Evolutionary conservation across 2,888 invertebrate genomes (phyloP).

Genomic region (Maniola hyperantus): DNA sequence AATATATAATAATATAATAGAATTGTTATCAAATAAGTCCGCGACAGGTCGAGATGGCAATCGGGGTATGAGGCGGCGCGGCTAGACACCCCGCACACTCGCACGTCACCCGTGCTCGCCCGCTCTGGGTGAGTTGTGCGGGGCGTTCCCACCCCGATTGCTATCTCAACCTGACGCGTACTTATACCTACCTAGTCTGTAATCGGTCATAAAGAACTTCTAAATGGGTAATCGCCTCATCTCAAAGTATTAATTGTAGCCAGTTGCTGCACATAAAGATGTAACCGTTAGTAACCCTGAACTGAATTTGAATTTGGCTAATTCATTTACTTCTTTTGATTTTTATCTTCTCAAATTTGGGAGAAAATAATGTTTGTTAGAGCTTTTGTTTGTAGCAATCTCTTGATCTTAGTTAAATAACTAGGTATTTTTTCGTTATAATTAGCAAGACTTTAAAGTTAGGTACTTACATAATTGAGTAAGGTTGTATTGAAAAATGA

Average conservation of each 20-base stretch:
- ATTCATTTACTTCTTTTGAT: slow-evolving; percentile 30
- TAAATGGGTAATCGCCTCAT: slow-evolving; percentile 6
- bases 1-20: too few species aligned
- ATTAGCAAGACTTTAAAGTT: background rate
- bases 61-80: too few species aligned
- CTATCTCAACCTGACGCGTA: too few species aligned
- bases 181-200: too few species aligned
- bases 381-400: slow-evolving; percentile 29
- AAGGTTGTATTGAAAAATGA: background rate
- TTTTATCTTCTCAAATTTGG: slow-evolving; percentile 27
- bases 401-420: slow-evolving; percentile 23
- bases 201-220: background rate
- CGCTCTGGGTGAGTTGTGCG: too few species aligned
- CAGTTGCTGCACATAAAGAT: slow-evolving; percentile 15
- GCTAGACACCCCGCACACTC: too few species aligned
- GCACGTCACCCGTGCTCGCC: too few species aligned
- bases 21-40: too few species aligned
- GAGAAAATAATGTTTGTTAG: slow-evolving; percentile 22
- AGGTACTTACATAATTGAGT: background rate
- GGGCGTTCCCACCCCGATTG: too few species aligned
- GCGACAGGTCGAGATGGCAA: too few species aligned
- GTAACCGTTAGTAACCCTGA: slow-evolving; percentile 25
- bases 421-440: slow-evolving; percentile 9
- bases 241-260: slow-evolving; percentile 13
- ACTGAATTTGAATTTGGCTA: slow-evolving; percentile 27